phyloP scores from a whole-genome alignment of 2,113 vertebrate genomes.

The Scalopus aquaticus region DNA sequence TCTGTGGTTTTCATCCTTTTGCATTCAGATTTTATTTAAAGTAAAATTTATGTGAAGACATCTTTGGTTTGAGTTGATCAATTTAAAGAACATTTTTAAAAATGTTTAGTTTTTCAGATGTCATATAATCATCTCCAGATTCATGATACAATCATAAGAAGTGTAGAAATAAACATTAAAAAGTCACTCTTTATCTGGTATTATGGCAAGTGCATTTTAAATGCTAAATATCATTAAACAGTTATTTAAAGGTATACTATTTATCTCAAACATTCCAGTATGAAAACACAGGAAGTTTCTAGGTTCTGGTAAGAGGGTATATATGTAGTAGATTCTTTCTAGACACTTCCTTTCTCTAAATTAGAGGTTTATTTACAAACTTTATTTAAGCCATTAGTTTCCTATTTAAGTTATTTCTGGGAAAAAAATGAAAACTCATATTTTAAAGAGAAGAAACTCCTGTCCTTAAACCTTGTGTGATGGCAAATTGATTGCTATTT shows the following conservation, averaged over 20 bases:
- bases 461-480: background rate
- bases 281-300: background rate
- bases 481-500: background rate
- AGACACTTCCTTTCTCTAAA: background rate
- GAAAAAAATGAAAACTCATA: background rate
- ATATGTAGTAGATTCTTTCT: background rate
- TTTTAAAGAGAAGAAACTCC: background rate
- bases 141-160: background rate
- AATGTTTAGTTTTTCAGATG: background rate
- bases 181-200: background rate
- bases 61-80: background rate
- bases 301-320: background rate
- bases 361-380: background rate
- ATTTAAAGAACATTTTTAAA: slow-evolving; percentile 28
- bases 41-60: background rate
- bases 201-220: background rate
- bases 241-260: background rate
- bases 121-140: background rate
- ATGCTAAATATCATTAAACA: background rate
- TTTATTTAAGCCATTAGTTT: background rate
- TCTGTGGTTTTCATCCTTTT: background rate
- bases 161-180: slow-evolving; percentile 4
- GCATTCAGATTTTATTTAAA: slow-evolving; percentile 8
- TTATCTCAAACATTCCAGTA: background rate
- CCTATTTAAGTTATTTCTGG: background rate